Evolutionary conservation across 2,113 vertebrate species (phyloP), one percentile per base, ranked within the genome.

Genomic region (Neolamprologus caudopunctatus): DNA sequence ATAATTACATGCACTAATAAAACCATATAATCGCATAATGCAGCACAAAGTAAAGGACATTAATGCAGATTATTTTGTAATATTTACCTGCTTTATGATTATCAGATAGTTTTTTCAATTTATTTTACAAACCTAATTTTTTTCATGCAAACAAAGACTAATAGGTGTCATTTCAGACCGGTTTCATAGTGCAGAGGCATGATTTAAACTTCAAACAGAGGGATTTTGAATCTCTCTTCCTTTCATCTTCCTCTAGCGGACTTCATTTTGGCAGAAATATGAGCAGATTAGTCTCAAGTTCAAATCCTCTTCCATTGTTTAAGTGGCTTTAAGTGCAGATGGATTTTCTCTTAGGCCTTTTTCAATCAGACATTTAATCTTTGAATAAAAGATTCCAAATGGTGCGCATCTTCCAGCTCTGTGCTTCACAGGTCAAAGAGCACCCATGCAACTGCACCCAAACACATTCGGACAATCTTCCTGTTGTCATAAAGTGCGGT

Each of bases 211-310:
- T 75, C 57, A 91, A 87, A 90, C 26, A 58, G 54, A 85, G 14
- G 53, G 87, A 88, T 92, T 85, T 79, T 4, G 35, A 55, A 73
- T 58, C 75, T 37, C 42, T 31, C 19, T 45, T 57, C 85, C 87
- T 80, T 82, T 87, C 17, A 73, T 86, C 73, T 42, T 84, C 66
- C 84, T 89, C 28, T 81, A 86, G 82, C 16, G 1, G 40, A 91
- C 80, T 86, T 80, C 51, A 54, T 75, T 85, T 85, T 68, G 51
- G 79, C 50, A 71, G 53, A 89, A 87, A 88, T 50, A 24, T 31
- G 51, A 89, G 61, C 73, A 88, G 91, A 80, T 89, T 86, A 81
- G 88, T 89, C 87, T 85, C 21, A 61, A 81, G 80, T 73, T 88
- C 85, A 87, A 92, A 89, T 85, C 84, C 68, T 78, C 55, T 42